Base-by-base conservation (phyloP, 1,140 invertebrate genomes). In the Dysdera silvatica region DNA sequence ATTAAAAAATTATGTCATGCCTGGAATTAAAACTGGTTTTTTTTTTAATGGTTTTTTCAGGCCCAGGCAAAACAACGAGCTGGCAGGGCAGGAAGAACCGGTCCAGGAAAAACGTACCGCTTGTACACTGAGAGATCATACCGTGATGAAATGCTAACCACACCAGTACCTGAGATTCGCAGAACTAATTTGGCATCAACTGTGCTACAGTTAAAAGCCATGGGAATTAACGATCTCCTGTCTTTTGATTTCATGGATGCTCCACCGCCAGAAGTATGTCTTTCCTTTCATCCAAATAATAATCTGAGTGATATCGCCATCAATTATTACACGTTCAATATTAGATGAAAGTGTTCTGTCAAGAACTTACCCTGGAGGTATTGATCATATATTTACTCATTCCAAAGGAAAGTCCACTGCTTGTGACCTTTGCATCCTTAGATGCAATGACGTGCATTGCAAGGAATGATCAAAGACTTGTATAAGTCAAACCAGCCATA, bases 221-320 rank as follows among this genome's bases (percentile, higher is more conserved):
- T 99, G 95, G 97, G 97, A 6, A 99, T 99, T 51, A 99, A 99
- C 76, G 96, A 99, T 78, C 79, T 99, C n/a, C 76, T 99, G n/a
- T 88, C 95, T 72, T 99, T 99, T 77, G 95, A 99, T 79, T 99
- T 99, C 76, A 99, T 99, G 96, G 97, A 99, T 76, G 91, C 96
- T 0, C 97, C 97, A 10, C 95, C 96, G 0, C 91, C 96, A 8
- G 92, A 96, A 75, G 89, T 69, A 67, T 37, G 23, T 40, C n/a
- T 40, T 7, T 49, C 40, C 3, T n/a, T n/a, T n/a, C n/a, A n/a
- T n/a, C n/a, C n/a, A n/a, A n/a, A n/a, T n/a, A n/a, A n/a, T n/a
- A n/a, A n/a, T n/a, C n/a, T n/a, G n/a, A n/a, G n/a, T n/a, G n/a
- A n/a, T n/a, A n/a, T n/a, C n/a, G n/a, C n/a, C n/a, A n/a, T n/a